Percentiles rank a stretch among this genome's conserved stretches.
Evolutionary conservation across 30 jellyfish, hydroid and myxozoan genomes (phyloP).

Genomic region (Aurelia aurita complex sp. Pacific): DNA sequence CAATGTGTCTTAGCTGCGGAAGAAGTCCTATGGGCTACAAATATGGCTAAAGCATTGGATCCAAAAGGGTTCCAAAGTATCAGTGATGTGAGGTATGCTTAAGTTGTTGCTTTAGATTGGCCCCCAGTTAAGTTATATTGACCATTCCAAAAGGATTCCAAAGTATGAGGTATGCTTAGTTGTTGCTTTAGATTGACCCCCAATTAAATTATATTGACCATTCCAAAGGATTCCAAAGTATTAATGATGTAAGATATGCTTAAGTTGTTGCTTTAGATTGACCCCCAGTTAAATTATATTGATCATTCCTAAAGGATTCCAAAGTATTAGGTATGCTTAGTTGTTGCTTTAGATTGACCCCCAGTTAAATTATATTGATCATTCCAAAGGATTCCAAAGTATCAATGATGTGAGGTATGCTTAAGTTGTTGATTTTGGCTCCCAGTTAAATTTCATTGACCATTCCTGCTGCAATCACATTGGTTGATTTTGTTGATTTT

Average conservation of each 20-base stretch:
- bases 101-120: neutral
- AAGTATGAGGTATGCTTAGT: no score
- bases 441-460: no score
- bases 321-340: no score
- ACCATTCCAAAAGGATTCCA: no score
- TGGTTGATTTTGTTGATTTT: neutral
- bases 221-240: constrained; percentile 7
- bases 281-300: no score
- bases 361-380: no score
- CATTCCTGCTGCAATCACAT: no score
- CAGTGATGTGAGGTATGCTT: constrained; percentile 40
- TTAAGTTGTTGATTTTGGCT: neutral
- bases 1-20: constrained; percentile 68
- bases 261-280: neutral
- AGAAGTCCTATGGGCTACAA: constrained; percentile 56
- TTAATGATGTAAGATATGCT: constrained; percentile 38
- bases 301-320: no score
- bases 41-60: constrained; percentile 34
- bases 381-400: constrained; percentile 12
- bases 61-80: constrained; percentile 13
- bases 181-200: no score
- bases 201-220: no score
- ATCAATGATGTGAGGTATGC: constrained; percentile 46
- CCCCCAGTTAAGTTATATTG: no score
- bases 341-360: no score